Conservation (phyloP, 2,797 vertebrate species). For the Ambastaia sidthimunki region DNA sequence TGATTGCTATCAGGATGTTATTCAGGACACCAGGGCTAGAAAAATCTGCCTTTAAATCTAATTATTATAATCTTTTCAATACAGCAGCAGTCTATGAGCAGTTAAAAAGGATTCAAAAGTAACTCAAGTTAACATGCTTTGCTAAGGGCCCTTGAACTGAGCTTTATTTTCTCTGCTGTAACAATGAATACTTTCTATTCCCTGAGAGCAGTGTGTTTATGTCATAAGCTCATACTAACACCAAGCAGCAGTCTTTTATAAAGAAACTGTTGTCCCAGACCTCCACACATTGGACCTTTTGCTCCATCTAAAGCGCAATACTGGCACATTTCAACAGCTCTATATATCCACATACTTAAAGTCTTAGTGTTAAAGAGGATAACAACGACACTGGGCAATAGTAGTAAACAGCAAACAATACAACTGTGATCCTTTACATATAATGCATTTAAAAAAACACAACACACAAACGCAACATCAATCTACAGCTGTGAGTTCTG, state of each 20-base stretch:
- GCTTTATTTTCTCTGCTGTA: not conserved
- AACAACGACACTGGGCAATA: not conserved
- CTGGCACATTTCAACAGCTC: slow-evolving; percentile 8
- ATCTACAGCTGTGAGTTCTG: too few species aligned
- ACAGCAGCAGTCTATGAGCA: too few species aligned
- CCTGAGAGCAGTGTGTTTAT: not conserved
- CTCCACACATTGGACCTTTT: not conserved
- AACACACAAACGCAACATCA: too few species aligned
- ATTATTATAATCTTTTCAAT: too few species aligned
- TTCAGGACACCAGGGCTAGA: too few species aligned
- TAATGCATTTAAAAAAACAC: not conserved
- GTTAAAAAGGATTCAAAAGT: not conserved
- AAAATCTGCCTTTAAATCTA: not conserved
- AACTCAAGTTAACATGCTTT: not conserved
- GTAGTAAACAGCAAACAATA: not conserved
- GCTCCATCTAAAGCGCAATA: slow-evolving; percentile 14
- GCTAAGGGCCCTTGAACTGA: not conserved
- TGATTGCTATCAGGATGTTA: too few species aligned
- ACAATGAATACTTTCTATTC: not conserved
- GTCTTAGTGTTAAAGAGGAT: not conserved
- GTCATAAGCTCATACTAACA: not conserved
- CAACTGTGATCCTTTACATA: slow-evolving; percentile 5
- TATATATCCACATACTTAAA: not conserved
- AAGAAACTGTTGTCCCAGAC: not conserved
- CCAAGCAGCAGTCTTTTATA: not conserved